phyloP scores from a whole-genome alignment of 2,113 vertebrate species.

The Nipponia nippon region DNA sequence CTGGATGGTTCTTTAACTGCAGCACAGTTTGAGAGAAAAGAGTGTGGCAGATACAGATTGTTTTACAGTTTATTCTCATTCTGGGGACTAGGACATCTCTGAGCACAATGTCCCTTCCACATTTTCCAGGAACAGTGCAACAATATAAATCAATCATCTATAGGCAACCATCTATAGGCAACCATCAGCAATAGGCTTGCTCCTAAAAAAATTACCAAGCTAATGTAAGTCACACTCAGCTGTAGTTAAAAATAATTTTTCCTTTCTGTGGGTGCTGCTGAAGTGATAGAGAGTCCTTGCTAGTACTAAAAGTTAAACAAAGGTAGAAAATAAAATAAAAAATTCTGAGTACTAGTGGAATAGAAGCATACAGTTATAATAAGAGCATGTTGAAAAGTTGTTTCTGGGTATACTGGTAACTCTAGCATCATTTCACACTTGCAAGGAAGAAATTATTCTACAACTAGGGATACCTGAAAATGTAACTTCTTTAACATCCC shows the following conservation, averaged over 20 bases:
- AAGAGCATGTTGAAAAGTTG: not conserved
- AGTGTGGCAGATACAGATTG: not conserved
- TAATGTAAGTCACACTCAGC: not conserved
- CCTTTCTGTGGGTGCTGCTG: not conserved
- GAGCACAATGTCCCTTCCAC: not conserved
- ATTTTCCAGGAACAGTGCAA: not conserved
- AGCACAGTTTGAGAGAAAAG: not conserved
- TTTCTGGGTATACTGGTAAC: not conserved
- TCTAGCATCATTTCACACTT: not conserved
- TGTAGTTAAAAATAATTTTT: not conserved
- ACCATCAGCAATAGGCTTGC: not conserved
- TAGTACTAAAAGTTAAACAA: not conserved
- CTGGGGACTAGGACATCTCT: not conserved
- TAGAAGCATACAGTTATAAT: not conserved
- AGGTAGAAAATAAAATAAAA: not conserved
- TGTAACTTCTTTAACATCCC: not conserved
- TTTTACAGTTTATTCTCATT: not conserved
- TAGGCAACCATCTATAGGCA: too few relatives aligned
- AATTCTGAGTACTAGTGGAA: not conserved
- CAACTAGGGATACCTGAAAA: not conserved
- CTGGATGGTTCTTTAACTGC: not conserved
- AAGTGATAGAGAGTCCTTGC: not conserved
- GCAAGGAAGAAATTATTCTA: not conserved
- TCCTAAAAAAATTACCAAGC: not conserved
- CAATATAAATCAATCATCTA: not conserved